Evolutionary conservation across 2,113 vertebrate genomes (phyloP), one percentile per base, ranked within the genome.

Genomic region (Rhinolophus ferrumequinum): DNA sequence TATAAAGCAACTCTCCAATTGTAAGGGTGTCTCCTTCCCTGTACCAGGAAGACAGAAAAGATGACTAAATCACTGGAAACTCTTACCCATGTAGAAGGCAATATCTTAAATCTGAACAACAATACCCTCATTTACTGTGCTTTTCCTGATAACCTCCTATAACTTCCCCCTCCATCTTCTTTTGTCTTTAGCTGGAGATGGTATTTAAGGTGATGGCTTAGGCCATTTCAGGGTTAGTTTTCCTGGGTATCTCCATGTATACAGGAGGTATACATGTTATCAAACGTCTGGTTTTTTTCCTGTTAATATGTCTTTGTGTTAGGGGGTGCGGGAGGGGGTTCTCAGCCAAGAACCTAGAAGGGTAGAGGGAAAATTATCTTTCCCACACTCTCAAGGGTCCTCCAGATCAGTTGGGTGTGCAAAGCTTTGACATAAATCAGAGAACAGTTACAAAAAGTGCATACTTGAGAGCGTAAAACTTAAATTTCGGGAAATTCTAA

Each of bases 381-480:
- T 64, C 28, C 69, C 28, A 41, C 11, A 44, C 18, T 50, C 30
- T 62, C 44, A 41, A 52, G 35, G 4, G 10, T 38, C 21, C 58
- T 79, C 86, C 76, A 86, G 6, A 90, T 93, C 50, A 84, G 24
- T 21, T 50, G 18, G 24, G 50, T 50, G 50, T 60, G n/a, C 69
- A 88, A 93, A 88, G 70, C 60, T 77, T 58, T 77, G 54, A 87
- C 28, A 38, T 75, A 72, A 83, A 82, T 56, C 80, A 89, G 10
- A 50, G 21, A 50, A 67, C 83, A 77, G 54, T 88, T 72, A 50
- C 52, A 58, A 86, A 95, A 28, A 97, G 10, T 3, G 2, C 13
- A 16, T 76, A 89, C 72, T 67, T 35, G 0, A 56, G 82, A 79
- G 70, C 81, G 7, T 58, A 85, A 93, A 92, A 82, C 73, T 35